A percentile compares a stretch with the other conserved stretches of the same genome.
Evolutionary conservation across 1,140 invertebrate genomes (phyloP).

Genomic region (Trichonephila clavipes): DNA sequence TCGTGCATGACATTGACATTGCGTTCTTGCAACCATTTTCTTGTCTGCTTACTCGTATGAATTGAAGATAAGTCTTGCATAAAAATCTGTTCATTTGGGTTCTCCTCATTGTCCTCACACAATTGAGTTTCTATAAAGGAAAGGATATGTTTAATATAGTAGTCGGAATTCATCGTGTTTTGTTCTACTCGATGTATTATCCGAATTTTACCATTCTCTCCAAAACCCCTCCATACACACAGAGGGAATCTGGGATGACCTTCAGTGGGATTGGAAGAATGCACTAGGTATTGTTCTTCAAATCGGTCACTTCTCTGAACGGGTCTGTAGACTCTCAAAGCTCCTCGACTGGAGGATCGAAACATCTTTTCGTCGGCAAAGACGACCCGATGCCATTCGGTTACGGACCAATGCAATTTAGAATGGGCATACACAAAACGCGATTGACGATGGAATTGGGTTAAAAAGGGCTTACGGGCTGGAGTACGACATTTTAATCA

Average conservation of each 20-base stretch:
- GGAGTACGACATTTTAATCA: background rate
- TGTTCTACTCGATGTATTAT: no score
- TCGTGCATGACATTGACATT: no score
- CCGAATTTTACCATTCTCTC: background rate
- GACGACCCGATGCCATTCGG: background rate
- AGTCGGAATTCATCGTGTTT: background rate
- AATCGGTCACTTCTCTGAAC: no score
- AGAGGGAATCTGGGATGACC: background rate
- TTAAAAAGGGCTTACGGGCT: constrained; percentile 17
- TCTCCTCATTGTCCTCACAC: background rate
- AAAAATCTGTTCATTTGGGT: no score
- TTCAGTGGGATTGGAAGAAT: background rate
- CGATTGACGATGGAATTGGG: background rate
- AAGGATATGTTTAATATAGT: no score
- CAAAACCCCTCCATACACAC: constrained; percentile 17
- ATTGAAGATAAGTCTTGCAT: no score
- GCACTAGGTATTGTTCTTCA: no score
- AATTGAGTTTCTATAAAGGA: no score
- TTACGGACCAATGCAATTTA: background rate
- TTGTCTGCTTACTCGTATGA: no score
- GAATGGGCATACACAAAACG: background rate
- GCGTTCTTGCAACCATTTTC: no score
- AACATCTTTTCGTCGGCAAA: constrained; percentile 63
- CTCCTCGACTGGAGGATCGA: background rate
- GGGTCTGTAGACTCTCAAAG: background rate